Conservation (phyloP, 1,140 invertebrate genomes). For the Aleiodes sp. region DNA sequence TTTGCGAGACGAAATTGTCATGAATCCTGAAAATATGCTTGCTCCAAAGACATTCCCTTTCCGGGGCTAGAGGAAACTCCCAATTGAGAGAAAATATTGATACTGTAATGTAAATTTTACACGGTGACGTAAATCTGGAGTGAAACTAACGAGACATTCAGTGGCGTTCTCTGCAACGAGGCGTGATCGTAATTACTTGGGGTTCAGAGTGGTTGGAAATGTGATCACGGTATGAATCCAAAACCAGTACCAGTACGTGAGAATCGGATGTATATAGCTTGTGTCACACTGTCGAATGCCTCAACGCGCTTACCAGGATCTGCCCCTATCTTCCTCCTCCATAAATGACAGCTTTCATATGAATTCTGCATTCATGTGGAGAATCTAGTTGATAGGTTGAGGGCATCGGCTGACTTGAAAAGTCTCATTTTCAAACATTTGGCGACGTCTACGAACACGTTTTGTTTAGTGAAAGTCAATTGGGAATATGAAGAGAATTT, state of each 20-base stretch:
- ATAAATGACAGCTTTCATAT: neutral
- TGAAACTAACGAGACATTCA: conserved; percentile 26
- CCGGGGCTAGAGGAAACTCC: no score
- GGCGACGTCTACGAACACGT: no score
- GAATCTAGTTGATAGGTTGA: no score
- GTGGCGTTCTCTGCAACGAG: neutral
- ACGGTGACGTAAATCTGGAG: conserved; percentile 10
- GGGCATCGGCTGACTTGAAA: no score
- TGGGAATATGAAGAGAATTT: no score
- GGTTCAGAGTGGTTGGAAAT: conserved; percentile 9
- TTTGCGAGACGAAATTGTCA: no score
- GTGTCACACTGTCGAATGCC: neutral
- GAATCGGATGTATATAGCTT: neutral
- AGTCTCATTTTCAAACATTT: no score
- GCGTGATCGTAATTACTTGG: conserved; percentile 26
- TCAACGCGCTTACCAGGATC: neutral
- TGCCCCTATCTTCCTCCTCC: neutral
- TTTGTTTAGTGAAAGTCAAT: no score
- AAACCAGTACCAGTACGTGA: conserved; percentile 1
- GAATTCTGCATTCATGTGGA: neutral
- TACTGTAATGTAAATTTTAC: conserved; percentile 4
- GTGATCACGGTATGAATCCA: neutral
- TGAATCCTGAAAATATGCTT: no score
- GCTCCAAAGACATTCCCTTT: no score
- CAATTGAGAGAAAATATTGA: no score